Conservation (phyloP, 92 coral and sea anemone genomes). For the Nematostella vectensis region DNA sequence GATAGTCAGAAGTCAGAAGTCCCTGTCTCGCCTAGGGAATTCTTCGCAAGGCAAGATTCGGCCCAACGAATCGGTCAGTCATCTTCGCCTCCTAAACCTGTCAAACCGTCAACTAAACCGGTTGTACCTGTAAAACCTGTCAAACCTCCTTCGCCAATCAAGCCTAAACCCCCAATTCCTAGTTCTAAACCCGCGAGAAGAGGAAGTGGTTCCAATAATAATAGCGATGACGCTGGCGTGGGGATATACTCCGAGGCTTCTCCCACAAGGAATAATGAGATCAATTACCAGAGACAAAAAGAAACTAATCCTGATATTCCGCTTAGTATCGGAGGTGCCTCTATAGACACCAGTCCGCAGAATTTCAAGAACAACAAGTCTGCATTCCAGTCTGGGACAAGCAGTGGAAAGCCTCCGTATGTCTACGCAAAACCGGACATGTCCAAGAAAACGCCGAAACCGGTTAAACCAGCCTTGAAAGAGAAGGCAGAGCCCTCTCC, state of each 20-base stretch:
- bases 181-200: neutral
- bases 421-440: slow-evolving; percentile 48
- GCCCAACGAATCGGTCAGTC: slow-evolving; percentile 17
- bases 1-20: slow-evolving; percentile 1
- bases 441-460: slow-evolving; percentile 23
- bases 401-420: slow-evolving; percentile 9
- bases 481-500: slow-evolving; percentile 3
- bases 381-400: slow-evolving; percentile 22
- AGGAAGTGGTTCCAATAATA: slow-evolving; percentile 20
- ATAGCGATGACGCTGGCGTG: slow-evolving; percentile 2
- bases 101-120: slow-evolving; percentile 9
- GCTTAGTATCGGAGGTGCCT: neutral
- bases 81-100: slow-evolving; percentile 11
- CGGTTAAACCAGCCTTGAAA: neutral
- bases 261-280: too few relatives aligned
- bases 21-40: slow-evolving; percentile 5
- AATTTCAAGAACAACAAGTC: slow-evolving; percentile 31
- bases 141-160: slow-evolving; percentile 23
- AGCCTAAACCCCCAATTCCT: slow-evolving; percentile 22
- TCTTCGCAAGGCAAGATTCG: too few relatives aligned
- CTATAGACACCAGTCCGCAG: slow-evolving; percentile 5
- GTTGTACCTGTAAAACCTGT: slow-evolving; percentile 16
- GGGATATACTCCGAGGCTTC: too few relatives aligned
- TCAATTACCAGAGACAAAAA: too few relatives aligned
- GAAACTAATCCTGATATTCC: neutral